Evolutionary conservation across 1,140 invertebrate species (phyloP), one percentile per base, ranked within the genome.

Genomic region (Vollenhovia emeryi): DNA sequence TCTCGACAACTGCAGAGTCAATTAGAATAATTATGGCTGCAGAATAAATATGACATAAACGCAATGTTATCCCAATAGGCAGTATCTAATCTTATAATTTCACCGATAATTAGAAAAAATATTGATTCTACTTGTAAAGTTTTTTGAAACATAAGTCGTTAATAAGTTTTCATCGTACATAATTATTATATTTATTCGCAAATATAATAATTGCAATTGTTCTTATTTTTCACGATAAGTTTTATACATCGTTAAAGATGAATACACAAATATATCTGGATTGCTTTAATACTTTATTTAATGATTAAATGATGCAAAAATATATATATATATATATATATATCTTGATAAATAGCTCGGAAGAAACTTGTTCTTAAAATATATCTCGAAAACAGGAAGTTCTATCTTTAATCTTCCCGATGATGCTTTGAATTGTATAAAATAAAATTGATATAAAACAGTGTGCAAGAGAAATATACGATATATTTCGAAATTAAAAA

Each of bases 1-100:
- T 71, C 48, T 30, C 33, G 11, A 40, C 11, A 69, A 21, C 9
- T 62, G 13, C 11, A 7, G 21, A 21, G 8, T 55, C 18, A 69
- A 69, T 68, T 52, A 21, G 9, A 69, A 80, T 69, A 55, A 80
- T 71, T 43, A 24, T n/a, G 33, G 6, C 11, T 36, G 9, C 21
- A 15, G 13, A 80, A 80, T 55, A 43, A 69, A 71, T 24, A 11
- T 69, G 30, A 48, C 18, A n/a, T 33, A 48, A 78, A n/a, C n/a
- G n/a, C 3, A 68, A 79, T 69, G 13, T 36, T 68, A 62, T 66
- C 7, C 52, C n/a, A 79, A 69, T 68, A 68, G 1, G 11, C 43
- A 52, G 9, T n/a, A n/a, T n/a, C 57, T 9, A 3, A 36, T 50
- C n/a, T 13, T 66, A 30, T 4, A 13, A 27, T 60, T 30, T 45